Conservation (phyloP, 1,140 invertebrate species). For the Pomphorhynchus laevis region DNA sequence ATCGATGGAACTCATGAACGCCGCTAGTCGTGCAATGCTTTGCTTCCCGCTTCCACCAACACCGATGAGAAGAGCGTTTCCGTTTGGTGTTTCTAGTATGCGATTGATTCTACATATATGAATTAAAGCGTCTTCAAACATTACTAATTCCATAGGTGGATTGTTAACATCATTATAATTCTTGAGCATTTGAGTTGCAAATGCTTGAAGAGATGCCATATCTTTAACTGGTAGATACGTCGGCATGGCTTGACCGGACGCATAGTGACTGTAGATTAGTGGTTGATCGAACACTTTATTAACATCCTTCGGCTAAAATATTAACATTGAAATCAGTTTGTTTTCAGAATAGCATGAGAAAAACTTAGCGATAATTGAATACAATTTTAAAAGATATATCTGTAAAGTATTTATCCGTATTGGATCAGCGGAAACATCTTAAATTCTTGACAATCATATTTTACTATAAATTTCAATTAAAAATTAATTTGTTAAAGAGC, state of each 20-base stretch:
- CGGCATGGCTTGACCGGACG: not conserved
- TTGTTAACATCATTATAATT: conserved; percentile 9
- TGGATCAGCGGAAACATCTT: too few relatives aligned
- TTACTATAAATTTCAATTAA: too few relatives aligned
- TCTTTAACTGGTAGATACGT: not conserved
- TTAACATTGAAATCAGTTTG: too few relatives aligned
- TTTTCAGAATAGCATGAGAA: too few relatives aligned
- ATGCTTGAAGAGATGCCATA: not conserved
- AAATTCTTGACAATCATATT: too few relatives aligned
- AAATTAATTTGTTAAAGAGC: too few relatives aligned
- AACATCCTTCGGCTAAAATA: conserved; percentile 28
- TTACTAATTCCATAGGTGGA: not conserved
- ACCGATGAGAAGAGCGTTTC: not conserved
- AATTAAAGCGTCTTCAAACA: not conserved
- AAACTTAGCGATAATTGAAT: not conserved
- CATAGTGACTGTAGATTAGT: not conserved
- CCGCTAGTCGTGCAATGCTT: not conserved
- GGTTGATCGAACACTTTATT: not conserved
- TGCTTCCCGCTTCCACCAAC: not conserved
- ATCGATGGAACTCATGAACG: not conserved
- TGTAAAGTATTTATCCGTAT: too few relatives aligned
- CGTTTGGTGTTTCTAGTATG: not conserved
- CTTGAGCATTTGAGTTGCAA: not conserved
- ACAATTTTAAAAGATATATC: too few relatives aligned
- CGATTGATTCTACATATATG: not conserved